Evolutionary conservation across 1,140 invertebrate species (phyloP).

Genomic region (Danaus melanippus): DNA sequence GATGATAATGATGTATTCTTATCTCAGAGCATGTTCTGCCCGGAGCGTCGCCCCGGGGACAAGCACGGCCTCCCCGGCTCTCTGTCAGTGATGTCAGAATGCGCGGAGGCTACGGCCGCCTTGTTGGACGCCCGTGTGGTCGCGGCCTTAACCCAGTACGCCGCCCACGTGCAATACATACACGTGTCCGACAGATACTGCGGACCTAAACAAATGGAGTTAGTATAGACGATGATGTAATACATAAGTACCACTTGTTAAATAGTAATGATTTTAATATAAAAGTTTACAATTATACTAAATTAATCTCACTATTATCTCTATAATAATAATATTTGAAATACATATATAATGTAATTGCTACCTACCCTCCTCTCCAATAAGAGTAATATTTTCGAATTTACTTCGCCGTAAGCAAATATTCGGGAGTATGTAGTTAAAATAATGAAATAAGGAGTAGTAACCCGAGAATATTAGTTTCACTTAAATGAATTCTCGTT

Average conservation of each 20-base stretch:
- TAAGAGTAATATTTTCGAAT: no score
- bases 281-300: no score
- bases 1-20: not conserved
- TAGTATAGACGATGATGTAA: slow-evolving; percentile 67
- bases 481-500: no score
- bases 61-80: slow-evolving; percentile 87
- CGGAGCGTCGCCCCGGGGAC: slow-evolving; percentile 90
- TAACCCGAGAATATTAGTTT: no score
- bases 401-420: no score
- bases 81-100: slow-evolving; percentile 91
- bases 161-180: slow-evolving; percentile 92
- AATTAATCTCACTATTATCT: no score
- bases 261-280: no score
- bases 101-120: slow-evolving; percentile 86
- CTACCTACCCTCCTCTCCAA: not conserved
- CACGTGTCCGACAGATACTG: slow-evolving; percentile 98
- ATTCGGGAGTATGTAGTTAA: no score
- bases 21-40: slow-evolving; percentile 88
- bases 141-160: slow-evolving; percentile 88
- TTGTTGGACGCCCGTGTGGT: slow-evolving; percentile 87
- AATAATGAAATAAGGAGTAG: no score
- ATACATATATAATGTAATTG: no score
- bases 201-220: slow-evolving; percentile 91
- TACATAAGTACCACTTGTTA: not conserved
- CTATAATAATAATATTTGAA: no score